A percentile compares a stretch with the other conserved stretches of the same genome.
These are phyloP conservation scores for Callinectes sapidus DNA, from an alignment of 2,888 invertebrate genomes.

Conservation along the genomic window DNA sequence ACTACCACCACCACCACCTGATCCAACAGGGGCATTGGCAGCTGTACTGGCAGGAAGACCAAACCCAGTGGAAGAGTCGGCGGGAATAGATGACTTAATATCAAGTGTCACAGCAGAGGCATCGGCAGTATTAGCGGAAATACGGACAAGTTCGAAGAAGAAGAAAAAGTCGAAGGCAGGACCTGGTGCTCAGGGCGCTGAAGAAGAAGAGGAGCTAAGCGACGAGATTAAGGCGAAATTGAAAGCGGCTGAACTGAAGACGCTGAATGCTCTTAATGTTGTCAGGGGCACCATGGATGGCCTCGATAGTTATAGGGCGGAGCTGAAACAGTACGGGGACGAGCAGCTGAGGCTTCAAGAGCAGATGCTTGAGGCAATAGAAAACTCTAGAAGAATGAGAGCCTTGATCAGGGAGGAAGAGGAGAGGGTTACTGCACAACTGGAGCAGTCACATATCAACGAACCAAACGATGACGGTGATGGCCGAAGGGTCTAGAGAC, in stretches of 20 bases:
- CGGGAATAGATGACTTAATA: background rate
- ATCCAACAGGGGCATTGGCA: background rate
- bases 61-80: background rate
- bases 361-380: background rate
- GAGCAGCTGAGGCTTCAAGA: background rate
- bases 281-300: background rate
- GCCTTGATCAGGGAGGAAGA: background rate
- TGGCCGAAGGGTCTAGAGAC: background rate
- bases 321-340: background rate
- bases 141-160: background rate
- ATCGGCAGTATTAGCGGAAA: background rate
- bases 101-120: background rate
- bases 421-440: background rate
- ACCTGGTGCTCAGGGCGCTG: background rate
- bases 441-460: background rate
- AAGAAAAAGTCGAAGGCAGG: background rate
- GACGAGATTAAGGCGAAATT: background rate
- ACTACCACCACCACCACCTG: background rate
- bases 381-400: background rate
- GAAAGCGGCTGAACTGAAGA: background rate
- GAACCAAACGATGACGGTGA: background rate
- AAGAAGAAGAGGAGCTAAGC: background rate
- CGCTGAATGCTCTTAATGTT: background rate
- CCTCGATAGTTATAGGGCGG: background rate
- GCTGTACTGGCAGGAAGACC: background rate